phyloP scores from a whole-genome alignment of 2,113 vertebrate genomes.

The Grammomys surdaster region DNA sequence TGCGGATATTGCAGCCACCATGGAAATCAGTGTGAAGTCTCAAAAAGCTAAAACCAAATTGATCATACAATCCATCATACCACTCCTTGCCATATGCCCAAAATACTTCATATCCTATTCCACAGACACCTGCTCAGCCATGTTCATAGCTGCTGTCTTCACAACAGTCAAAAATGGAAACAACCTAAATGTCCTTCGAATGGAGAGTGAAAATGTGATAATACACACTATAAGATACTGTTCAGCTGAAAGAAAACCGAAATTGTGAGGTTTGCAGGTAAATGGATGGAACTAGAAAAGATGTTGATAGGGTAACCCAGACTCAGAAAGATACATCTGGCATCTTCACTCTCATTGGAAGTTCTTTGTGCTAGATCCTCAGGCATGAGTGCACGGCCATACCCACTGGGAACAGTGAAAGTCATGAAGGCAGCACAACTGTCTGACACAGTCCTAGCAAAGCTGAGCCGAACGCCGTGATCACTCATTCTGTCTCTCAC shows the following conservation, averaged over 20 bases:
- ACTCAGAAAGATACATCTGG: background rate
- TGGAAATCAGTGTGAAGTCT: background rate
- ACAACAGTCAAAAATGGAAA: background rate
- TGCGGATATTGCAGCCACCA: background rate
- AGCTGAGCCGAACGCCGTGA: no score
- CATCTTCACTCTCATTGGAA: background rate
- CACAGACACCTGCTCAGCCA: background rate
- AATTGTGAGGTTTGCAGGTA: background rate
- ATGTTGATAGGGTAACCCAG: background rate
- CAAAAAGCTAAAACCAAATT: background rate
- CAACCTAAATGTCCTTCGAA: background rate
- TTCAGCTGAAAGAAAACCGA: background rate
- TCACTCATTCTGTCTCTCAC: no score
- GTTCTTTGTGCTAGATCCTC: background rate
- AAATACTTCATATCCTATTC: background rate
- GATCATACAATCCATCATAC: background rate
- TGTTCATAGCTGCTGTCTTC: background rate
- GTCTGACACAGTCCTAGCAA: no score
- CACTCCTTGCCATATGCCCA: background rate
- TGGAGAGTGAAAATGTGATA: background rate
- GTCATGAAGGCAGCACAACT: no score
- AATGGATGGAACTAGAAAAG: background rate
- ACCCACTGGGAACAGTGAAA: no score
- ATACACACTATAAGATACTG: background rate
- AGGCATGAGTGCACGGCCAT: background rate